A percentile compares a stretch with the other conserved stretches of the same genome.
Conservation (phyloP, 1,140 invertebrate genomes). For the Ylistrum balloti region DNA sequence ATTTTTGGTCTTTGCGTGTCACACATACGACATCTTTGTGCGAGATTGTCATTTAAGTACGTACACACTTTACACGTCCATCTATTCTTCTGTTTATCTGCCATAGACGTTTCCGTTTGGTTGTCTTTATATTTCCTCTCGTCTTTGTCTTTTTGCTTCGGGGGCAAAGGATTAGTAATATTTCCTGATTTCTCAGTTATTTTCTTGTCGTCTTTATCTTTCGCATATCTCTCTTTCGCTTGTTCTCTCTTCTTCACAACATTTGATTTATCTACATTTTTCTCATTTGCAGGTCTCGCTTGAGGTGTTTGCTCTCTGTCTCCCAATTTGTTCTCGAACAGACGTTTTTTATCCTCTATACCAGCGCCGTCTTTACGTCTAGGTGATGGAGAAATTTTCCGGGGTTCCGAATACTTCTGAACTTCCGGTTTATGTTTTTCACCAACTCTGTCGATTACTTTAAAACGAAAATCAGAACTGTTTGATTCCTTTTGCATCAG, state of each 20-base stretch:
- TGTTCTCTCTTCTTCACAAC: background rate
- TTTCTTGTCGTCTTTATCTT: background rate
- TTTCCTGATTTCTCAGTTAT: background rate
- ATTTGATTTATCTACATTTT: background rate
- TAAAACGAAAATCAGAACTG: background rate
- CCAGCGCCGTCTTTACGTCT: background rate
- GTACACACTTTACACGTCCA: background rate
- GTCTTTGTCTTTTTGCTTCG: background rate
- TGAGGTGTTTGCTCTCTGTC: background rate
- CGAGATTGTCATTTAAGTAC: background rate
- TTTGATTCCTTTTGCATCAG: background rate
- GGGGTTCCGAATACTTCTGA: background rate
- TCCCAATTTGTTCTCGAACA: background rate
- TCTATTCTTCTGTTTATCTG: background rate
- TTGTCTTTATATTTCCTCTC: background rate
- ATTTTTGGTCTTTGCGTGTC: background rate
- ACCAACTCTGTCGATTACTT: background rate
- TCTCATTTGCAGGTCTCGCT: background rate
- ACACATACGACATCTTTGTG: conserved; percentile 16
- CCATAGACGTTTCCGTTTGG: background rate
- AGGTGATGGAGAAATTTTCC: background rate
- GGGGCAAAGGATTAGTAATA: background rate
- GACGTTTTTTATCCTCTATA: background rate
- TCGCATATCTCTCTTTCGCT: background rate
- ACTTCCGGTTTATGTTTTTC: background rate